Evolutionary conservation across 2,888 invertebrate genomes (phyloP).

Genomic region (Hermaeophaga mercurialis): DNA sequence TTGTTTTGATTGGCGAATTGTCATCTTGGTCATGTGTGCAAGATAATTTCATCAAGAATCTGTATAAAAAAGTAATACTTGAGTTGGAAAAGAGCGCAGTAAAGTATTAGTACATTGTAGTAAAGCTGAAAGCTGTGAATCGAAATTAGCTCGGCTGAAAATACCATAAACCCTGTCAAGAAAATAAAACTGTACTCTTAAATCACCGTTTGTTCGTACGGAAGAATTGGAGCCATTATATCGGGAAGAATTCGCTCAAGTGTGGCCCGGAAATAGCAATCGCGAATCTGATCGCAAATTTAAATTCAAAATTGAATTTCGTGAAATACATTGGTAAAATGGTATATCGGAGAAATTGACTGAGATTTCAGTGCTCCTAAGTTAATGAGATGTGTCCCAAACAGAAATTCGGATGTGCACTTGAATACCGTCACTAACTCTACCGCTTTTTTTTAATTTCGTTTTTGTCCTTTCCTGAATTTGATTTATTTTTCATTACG

Average conservation of each 20-base stretch:
- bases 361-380: conserved; percentile 34
- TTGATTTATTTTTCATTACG: conserved; percentile 33
- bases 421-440: conserved; percentile 31
- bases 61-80: too few relatives aligned
- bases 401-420: conserved; percentile 37
- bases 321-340: conserved; percentile 34
- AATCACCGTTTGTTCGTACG: conserved; percentile 33
- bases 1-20: too few relatives aligned
- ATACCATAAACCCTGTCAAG: background rate
- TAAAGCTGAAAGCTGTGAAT: background rate
- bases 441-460: conserved; percentile 30
- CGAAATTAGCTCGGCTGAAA: background rate
- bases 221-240: conserved; percentile 36
- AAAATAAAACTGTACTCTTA: conserved; percentile 22
- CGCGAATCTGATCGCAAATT: conserved; percentile 38
- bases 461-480: conserved; percentile 28
- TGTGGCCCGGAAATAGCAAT: conserved; percentile 38
- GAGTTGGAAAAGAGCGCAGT: too few relatives aligned
- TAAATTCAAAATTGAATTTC: conserved; percentile 38
- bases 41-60: too few relatives aligned
- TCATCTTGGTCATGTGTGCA: too few relatives aligned
- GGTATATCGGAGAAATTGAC: conserved; percentile 37
- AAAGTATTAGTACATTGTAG: background rate
- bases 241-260: conserved; percentile 29
- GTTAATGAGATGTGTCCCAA: conserved; percentile 38